These are phyloP conservation scores for Nothobranchius kuhntae DNA, from an alignment of 2,113 vertebrate species.

Conservation along the genomic window DNA sequence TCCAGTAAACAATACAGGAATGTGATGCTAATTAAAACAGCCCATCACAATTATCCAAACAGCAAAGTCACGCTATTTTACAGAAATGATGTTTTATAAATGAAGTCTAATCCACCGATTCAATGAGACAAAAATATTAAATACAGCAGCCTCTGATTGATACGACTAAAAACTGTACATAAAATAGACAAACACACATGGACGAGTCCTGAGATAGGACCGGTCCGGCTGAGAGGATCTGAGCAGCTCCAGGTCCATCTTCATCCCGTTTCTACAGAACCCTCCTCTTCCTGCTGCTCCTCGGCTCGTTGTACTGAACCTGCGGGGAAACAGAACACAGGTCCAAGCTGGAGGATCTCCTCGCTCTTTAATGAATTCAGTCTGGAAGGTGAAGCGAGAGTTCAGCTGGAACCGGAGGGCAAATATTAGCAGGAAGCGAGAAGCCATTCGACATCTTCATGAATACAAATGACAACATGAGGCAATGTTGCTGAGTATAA, in stretches of 20 bases:
- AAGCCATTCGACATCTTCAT: background rate
- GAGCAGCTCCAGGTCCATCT: background rate
- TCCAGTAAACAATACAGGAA: no score
- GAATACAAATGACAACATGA: background rate
- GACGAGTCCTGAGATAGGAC: conserved; percentile 31
- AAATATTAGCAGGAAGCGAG: background rate
- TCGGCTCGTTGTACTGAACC: conserved; percentile 88
- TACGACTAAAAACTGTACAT: conserved; percentile 27
- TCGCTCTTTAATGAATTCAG: background rate
- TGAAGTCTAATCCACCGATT: no score
- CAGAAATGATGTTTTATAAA: background rate
- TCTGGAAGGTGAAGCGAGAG: background rate
- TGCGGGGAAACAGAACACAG: conserved; percentile 76
- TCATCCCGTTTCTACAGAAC: conserved; percentile 12
- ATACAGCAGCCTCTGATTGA: conserved; percentile 39
- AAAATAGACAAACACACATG: conserved; percentile 1
- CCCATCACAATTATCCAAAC: no score
- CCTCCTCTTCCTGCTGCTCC: conserved; percentile 83
- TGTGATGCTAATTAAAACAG: background rate
- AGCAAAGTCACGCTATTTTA: no score
- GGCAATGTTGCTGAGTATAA: no score
- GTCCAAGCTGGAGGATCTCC: background rate
- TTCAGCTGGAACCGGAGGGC: background rate
- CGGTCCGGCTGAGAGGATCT: background rate
- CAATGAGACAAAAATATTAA: conserved; percentile 5